Percentiles rank a stretch among this genome's conserved stretches.
phyloP scores from a whole-genome alignment of 2,113 vertebrate species.

The Isichthys henryi region DNA sequence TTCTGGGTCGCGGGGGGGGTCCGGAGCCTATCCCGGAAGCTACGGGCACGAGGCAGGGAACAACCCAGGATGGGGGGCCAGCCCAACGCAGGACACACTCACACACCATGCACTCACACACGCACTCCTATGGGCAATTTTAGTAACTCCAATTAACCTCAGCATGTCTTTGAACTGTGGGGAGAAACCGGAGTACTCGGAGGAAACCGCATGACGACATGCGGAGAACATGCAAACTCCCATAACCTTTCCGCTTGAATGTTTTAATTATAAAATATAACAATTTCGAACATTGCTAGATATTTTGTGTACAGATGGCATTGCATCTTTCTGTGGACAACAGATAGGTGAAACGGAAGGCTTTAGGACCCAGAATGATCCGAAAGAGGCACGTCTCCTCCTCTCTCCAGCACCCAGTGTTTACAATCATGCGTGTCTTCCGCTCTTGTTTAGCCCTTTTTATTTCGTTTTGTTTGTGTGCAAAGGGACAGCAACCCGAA shows the following conservation, averaged over 20 bases:
- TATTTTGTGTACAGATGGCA: not conserved
- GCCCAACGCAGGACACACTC: no score
- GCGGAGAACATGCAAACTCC: no score
- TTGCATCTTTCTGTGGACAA: not conserved
- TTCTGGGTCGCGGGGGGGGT: no score
- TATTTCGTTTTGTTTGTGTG: constrained; percentile 16
- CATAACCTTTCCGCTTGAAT: not conserved
- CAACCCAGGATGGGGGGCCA: no score
- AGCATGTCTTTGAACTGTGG: no score
- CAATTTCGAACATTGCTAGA: not conserved
- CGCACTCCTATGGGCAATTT: no score
- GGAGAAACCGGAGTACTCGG: no score
- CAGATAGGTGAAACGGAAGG: not conserved
- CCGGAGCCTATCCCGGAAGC: no score
- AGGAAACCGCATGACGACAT: no score
- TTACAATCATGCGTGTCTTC: constrained; percentile 10
- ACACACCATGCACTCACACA: no score
- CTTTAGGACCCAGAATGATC: constrained; percentile 52
- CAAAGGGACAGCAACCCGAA: constrained; percentile 40
- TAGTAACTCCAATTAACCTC: no score
- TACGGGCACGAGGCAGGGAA: no score
- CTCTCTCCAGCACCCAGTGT: constrained; percentile 24
- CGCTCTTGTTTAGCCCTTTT: constrained; percentile 27
- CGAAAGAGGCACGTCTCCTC: constrained; percentile 19
- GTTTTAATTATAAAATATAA: not conserved